A percentile compares a stretch with the other conserved stretches of the same genome.
These are phyloP conservation scores for Acanthosepion lycidas DNA, from an alignment of 2,888 invertebrate genomes.

Conservation along the genomic window DNA sequence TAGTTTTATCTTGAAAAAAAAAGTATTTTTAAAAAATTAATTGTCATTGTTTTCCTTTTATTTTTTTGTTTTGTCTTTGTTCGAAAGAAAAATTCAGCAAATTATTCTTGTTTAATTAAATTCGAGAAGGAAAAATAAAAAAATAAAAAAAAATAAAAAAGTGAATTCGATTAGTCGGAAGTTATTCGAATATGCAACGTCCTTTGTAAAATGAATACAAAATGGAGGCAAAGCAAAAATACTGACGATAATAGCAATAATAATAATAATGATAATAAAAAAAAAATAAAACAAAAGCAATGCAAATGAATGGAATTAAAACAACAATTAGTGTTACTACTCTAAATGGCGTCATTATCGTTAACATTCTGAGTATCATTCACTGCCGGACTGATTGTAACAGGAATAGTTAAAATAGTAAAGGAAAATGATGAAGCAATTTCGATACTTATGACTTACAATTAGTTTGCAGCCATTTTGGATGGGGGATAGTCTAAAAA, in stretches of 20 bases:
- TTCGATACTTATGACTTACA: too few species aligned
- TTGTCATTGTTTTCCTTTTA: not conserved
- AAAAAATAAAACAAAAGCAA: not conserved
- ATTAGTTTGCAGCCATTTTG: too few species aligned
- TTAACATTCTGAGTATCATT: not conserved
- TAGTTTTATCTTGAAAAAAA: not conserved
- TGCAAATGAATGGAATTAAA: not conserved
- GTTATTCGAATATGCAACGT: not conserved
- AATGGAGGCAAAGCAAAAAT: not conserved
- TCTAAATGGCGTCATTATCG: not conserved
- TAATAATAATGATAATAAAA: not conserved
- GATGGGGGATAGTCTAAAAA: too few species aligned
- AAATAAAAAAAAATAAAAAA: not conserved
- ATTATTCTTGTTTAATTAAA: constrained; percentile 33
- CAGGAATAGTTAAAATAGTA: too few species aligned
- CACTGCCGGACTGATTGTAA: not conserved
- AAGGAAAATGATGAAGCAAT: too few species aligned
- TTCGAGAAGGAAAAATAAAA: not conserved
- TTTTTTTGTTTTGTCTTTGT: not conserved
- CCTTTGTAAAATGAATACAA: not conserved
- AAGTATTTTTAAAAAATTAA: not conserved
- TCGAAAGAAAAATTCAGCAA: not conserved
- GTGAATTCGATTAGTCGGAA: not conserved
- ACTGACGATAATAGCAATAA: not conserved
- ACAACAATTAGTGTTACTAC: constrained; percentile 9